Evolutionary conservation across 2,113 vertebrate genomes (phyloP), one percentile per base, ranked within the genome.

Genomic region (Phrynosoma platyrhinos): DNA sequence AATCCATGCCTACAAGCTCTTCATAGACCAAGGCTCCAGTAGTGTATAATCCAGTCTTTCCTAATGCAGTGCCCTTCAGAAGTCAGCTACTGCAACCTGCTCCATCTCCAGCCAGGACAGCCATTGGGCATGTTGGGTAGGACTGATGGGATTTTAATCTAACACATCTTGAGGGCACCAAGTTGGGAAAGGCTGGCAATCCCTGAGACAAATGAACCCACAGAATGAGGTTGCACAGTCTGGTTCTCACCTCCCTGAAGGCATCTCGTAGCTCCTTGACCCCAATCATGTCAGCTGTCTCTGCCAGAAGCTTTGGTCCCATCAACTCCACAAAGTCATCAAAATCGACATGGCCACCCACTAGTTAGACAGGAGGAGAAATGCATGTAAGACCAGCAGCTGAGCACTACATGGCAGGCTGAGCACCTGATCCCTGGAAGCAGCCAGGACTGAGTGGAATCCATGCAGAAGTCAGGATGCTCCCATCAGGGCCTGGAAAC

Each of bases 301-400:
- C 99, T 18, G 98, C 98, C 94, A 99, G 95, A 90, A 99, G 98
- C 95, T 99, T 99, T 77, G 99, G 99, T 82, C 98, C 98, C 98
- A 99, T 99, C 91, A 99, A 94, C 90, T 99, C 98, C 91, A 99
- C 98, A 95, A 99, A 99, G 95, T 99, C 99, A 95, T 99, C 99
- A 94, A 99, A 99, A 95, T 99, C 98, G 92, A 99, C 99, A 64
- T 99, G 98, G 93, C 99, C 98, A 64, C 99, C 99, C 97, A 99
- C 99, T 99, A 94, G 83, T 92, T 87, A 96, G 53, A 90, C 0
- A 20, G 25, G 90, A 89, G 89, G 1, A 91, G 93, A 94, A 92
- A 5, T 0, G 1, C 7, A n/a, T 80, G 84, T 95, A 0, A 30
- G 52, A 0, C 0, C 23, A 9, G 25, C 9, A 27, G 47, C 6